Percentiles rank a stretch among this genome's conserved stretches.
These are phyloP conservation scores for Oscheius sp. DNA, from an alignment of 1,140 invertebrate genomes.

Conservation along the genomic window DNA sequence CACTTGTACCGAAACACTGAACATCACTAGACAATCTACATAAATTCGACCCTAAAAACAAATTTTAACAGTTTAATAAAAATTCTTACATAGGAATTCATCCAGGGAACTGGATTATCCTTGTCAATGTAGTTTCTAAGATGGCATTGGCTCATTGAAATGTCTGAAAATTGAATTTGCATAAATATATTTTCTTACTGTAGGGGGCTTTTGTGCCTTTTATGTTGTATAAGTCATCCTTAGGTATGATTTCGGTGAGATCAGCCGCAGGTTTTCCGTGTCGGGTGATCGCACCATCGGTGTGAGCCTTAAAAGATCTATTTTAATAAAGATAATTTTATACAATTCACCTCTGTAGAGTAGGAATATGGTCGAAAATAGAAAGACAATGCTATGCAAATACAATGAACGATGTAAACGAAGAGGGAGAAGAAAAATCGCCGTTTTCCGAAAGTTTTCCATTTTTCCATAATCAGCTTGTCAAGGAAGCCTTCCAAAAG, in stretches of 20 bases:
- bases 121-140: slow-evolving; percentile 22
- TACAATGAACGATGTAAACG: slow-evolving; percentile 52
- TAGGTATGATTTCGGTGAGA: not conserved
- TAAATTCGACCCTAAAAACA: slow-evolving; percentile 28
- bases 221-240: not conserved
- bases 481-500: slow-evolving; percentile 90
- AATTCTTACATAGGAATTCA: slow-evolving; percentile 8
- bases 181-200: not conserved
- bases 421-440: slow-evolving; percentile 47
- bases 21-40: slow-evolving; percentile 28
- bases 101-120: not conserved
- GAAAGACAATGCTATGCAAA: slow-evolving; percentile 51
- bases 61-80: not conserved
- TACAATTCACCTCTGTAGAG: slow-evolving; percentile 48
- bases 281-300: slow-evolving; percentile 40
- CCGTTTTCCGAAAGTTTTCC: slow-evolving; percentile 69
- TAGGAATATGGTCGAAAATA: slow-evolving; percentile 52
- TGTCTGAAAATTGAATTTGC: not conserved
- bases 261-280: not conserved
- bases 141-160: slow-evolving; percentile 17
- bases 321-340: not conserved
- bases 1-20: slow-evolving; percentile 39
- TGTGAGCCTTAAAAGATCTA: slow-evolving; percentile 32
- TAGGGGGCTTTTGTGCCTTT: not conserved
- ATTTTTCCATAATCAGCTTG: slow-evolving; percentile 90